These are phyloP conservation scores for Lithobius niger DNA, from an alignment of 1,140 invertebrate species.

Conservation along the genomic window DNA sequence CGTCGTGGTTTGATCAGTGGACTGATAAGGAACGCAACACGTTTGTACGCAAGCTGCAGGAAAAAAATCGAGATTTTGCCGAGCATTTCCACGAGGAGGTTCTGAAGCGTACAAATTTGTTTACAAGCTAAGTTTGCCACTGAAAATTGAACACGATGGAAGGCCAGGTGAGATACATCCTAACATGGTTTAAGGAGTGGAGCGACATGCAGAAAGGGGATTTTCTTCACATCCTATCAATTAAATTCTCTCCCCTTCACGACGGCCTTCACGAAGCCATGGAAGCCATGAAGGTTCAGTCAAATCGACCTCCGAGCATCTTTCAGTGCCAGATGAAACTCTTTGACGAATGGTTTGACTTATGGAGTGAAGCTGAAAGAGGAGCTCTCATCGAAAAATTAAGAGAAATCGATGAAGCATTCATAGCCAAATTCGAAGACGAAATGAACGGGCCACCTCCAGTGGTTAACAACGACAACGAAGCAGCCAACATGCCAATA, in stretches of 20 bases:
- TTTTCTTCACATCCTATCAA: conserved; percentile 60
- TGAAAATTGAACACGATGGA: conserved; percentile 4
- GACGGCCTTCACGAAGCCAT: conserved; percentile 59
- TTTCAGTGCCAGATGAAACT: conserved; percentile 80
- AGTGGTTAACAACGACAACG: too few relatives aligned
- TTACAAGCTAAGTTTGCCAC: neutral
- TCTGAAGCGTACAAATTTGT: neutral
- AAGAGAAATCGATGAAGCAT: conserved; percentile 4
- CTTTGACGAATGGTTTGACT: conserved; percentile 69
- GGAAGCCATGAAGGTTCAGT: conserved; percentile 44
- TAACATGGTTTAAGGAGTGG: conserved; percentile 79
- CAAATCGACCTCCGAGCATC: conserved; percentile 60
- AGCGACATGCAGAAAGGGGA: conserved; percentile 71
- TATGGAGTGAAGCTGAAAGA: conserved; percentile 61
- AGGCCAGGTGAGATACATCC: conserved; percentile 54
- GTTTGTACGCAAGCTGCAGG: neutral
- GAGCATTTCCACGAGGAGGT: neutral
- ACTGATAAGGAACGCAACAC: neutral
- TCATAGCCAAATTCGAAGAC: conserved; percentile 6
- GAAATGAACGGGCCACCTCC: too few relatives aligned
- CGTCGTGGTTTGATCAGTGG: conserved; percentile 4
- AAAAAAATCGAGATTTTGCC: neutral
- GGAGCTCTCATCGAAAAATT: conserved; percentile 18
- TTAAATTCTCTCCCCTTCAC: conserved; percentile 45
- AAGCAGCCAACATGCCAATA: too few relatives aligned